Conservation (phyloP, 35 echinoderm and acorn worm genomes). For the Anneissia japonica region DNA sequence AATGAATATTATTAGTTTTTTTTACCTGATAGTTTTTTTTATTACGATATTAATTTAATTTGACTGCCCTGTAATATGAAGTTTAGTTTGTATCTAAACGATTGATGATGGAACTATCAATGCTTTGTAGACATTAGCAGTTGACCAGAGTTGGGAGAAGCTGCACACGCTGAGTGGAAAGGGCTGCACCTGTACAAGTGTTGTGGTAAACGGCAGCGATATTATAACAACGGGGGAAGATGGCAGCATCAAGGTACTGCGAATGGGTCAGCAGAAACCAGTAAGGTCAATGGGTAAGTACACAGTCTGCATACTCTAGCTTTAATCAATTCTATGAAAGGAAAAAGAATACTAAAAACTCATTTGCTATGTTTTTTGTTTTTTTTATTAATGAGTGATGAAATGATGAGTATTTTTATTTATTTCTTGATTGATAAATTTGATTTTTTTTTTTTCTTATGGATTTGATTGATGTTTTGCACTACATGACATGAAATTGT, state of each 20-base stretch:
- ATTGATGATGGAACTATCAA: too few relatives aligned
- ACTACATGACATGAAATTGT: too few relatives aligned
- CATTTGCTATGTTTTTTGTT: not conserved
- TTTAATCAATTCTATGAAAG: not conserved
- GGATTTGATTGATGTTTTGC: too few relatives aligned
- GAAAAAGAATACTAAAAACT: not conserved
- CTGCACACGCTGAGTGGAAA: conserved; percentile 56
- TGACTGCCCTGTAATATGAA: too few relatives aligned
- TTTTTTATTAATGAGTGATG: not conserved
- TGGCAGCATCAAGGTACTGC: conserved; percentile 73
- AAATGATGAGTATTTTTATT: not conserved
- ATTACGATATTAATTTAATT: too few relatives aligned
- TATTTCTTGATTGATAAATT: not conserved
- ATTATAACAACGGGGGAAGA: conserved; percentile 82
- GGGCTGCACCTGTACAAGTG: conserved; percentile 66
- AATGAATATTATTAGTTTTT: too few relatives aligned
- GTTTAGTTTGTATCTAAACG: too few relatives aligned
- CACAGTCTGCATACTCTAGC: not conserved
- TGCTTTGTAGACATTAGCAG: conserved; percentile 37
- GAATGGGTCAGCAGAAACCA: conserved; percentile 71
- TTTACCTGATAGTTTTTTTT: too few relatives aligned
- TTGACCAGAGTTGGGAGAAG: conserved; percentile 59
- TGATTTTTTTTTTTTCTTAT: too few relatives aligned
- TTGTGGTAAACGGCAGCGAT: conserved; percentile 70
- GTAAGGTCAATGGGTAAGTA: conserved; percentile 81